phyloP scores from a whole-genome alignment of 2,113 vertebrate genomes.

The Butorides virescens region DNA sequence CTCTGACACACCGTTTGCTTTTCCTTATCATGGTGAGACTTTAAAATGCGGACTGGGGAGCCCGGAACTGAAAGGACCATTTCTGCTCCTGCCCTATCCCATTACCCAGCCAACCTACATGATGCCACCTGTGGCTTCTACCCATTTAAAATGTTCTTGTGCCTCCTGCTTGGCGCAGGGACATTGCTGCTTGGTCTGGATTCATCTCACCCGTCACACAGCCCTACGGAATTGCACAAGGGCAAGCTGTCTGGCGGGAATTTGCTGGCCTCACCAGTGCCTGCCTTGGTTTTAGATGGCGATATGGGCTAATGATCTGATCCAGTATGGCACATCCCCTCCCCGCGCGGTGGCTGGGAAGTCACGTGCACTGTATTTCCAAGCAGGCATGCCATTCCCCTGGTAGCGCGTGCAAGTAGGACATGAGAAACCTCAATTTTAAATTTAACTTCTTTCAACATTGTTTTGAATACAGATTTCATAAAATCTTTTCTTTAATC shows the following conservation, averaged over 20 bases:
- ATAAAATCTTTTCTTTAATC: background rate
- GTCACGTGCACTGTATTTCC: background rate
- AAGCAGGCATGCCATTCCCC: background rate
- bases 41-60: background rate
- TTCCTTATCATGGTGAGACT: background rate
- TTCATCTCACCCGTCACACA: rapidly evolving
- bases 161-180: background rate
- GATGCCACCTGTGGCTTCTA: background rate
- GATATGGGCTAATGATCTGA: background rate
- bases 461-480: background rate
- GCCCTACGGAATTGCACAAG: background rate
- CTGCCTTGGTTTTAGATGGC: background rate
- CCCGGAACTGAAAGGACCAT: background rate
- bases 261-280: background rate
- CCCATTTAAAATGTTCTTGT: background rate
- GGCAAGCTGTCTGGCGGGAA: background rate
- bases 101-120: background rate
- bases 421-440: background rate
- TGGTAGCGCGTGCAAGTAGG: background rate
- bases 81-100: background rate
- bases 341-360: background rate
- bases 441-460: background rate
- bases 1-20: background rate
- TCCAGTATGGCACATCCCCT: background rate
- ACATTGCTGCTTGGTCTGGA: background rate